These are phyloP conservation scores for Synergus laeviventris DNA, from an alignment of 2,888 invertebrate genomes.

Conservation along the genomic window DNA sequence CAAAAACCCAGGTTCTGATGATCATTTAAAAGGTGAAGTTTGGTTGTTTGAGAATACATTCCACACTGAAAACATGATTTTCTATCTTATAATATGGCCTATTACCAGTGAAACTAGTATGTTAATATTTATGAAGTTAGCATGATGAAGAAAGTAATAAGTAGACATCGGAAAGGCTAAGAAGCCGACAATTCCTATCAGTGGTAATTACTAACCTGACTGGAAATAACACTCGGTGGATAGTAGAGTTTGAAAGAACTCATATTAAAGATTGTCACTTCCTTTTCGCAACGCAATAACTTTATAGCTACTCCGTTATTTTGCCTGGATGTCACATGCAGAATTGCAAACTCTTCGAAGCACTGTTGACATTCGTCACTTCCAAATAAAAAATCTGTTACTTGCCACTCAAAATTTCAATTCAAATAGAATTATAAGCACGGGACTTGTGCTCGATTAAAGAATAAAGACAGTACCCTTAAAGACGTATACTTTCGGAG, in stretches of 20 bases:
- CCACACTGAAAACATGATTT: neutral
- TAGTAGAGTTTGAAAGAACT: constrained; percentile 33
- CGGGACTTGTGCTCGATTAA: neutral
- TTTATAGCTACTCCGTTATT: constrained; percentile 18
- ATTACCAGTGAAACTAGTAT: constrained; percentile 1
- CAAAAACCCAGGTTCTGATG: no score
- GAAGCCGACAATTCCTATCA: neutral
- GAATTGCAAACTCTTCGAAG: neutral
- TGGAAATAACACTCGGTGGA: constrained; percentile 37
- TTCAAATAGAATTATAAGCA: neutral
- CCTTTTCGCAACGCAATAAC: neutral
- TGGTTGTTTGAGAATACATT: neutral
- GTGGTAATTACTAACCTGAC: constrained; percentile 29
- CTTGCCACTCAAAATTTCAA: neutral
- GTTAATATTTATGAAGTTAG: neutral
- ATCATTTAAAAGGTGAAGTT: no score
- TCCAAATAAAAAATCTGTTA: neutral
- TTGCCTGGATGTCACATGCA: constrained; percentile 8
- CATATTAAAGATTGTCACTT: constrained; percentile 34
- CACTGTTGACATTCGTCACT: constrained; percentile 8
- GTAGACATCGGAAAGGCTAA: neutral
- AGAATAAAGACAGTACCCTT: neutral
- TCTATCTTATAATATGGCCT: neutral
- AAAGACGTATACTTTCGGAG: neutral
- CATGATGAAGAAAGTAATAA: constrained; percentile 18